Conservation (phyloP, 2,888 invertebrate genomes). For the Smittia sp. region DNA sequence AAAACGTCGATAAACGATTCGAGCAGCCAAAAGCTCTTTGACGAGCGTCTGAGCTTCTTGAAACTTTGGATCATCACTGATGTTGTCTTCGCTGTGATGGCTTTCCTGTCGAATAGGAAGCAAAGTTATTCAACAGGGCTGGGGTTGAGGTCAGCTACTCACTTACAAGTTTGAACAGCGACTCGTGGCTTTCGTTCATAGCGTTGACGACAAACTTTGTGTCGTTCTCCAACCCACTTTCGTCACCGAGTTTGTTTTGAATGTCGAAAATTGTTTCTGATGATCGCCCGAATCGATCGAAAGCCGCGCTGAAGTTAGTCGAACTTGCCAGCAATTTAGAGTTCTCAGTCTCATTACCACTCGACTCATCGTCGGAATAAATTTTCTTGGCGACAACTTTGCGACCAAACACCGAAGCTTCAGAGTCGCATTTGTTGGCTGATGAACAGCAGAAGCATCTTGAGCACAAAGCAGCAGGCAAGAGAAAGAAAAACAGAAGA, state of each 20-base stretch:
- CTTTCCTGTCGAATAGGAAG: slow-evolving; percentile 28
- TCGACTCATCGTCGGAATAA: neutral
- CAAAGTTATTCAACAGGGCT: slow-evolving; percentile 11
- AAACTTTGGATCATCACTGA: slow-evolving; percentile 35
- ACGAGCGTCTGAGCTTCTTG: slow-evolving; percentile 44
- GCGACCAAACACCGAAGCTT: neutral
- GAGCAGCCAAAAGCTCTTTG: slow-evolving; percentile 44
- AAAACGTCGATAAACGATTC: slow-evolving; percentile 47
- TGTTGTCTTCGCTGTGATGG: slow-evolving; percentile 44
- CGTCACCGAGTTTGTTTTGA: neutral
- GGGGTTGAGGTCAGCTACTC: slow-evolving; percentile 45
- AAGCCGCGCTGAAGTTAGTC: slow-evolving; percentile 9
- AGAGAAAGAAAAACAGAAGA: slow-evolving; percentile 14
- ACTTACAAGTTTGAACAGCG: slow-evolving; percentile 44
- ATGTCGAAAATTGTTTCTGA: slow-evolving; percentile 20
- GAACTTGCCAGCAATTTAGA: neutral
- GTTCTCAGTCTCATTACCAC: neutral
- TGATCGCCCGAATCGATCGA: neutral
- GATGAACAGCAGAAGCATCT: neutral
- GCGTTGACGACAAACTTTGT: slow-evolving; percentile 45
- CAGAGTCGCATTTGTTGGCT: neutral
- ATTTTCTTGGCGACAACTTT: neutral
- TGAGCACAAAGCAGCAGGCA: slow-evolving; percentile 19
- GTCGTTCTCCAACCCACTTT: slow-evolving; percentile 43
- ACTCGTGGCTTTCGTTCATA: slow-evolving; percentile 45